Evolutionary conservation across 2,888 invertebrate genomes (phyloP).

Genomic region (Diploptera punctata): DNA sequence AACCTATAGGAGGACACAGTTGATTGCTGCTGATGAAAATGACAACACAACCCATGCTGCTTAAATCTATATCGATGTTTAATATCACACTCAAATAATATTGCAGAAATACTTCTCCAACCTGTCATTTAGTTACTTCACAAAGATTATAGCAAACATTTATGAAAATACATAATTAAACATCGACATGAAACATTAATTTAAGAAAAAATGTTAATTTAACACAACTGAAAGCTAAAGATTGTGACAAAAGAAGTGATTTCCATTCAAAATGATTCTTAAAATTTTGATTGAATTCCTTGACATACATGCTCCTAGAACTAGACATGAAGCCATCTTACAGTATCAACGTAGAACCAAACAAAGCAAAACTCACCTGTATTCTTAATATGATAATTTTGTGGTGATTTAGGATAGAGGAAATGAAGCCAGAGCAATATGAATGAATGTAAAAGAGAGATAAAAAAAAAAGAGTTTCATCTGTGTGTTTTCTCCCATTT

Average conservation of each 20-base stretch:
- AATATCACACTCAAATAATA: not conserved
- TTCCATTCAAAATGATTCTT: not conserved
- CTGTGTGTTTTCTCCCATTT: no score
- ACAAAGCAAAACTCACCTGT: conserved; percentile 3
- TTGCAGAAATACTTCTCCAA: not conserved
- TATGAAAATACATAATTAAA: not conserved
- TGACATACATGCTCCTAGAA: conserved; percentile 3
- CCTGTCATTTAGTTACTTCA: no score
- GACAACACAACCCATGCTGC: not conserved
- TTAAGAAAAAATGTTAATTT: not conserved
- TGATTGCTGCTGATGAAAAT: not conserved
- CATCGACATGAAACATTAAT: not conserved
- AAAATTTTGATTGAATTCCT: not conserved
- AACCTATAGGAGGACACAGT: not conserved
- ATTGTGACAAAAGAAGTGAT: not conserved
- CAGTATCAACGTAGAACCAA: not conserved
- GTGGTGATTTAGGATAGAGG: not conserved
- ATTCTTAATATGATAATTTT: no score
- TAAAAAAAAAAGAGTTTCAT: no score
- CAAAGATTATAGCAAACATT: no score
- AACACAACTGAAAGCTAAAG: not conserved
- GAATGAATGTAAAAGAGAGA: not conserved
- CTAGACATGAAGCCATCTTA: conserved; percentile 14
- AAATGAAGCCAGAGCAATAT: not conserved
- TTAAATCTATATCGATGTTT: not conserved